Base-by-base conservation (phyloP, 2,797 vertebrate species). In the Rhinella marina region DNA sequence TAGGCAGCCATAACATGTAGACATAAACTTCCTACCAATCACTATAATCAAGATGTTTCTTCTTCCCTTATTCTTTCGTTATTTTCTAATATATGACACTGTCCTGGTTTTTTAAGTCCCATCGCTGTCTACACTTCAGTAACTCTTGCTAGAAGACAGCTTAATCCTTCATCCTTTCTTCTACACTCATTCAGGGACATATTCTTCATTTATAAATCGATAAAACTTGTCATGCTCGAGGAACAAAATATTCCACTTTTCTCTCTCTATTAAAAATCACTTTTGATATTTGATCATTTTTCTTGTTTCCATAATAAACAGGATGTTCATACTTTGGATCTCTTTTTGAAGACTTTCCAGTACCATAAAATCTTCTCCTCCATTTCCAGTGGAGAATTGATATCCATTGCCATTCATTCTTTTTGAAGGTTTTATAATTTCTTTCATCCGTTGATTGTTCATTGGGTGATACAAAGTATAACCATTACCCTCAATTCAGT, bases 121-220 rank as follows among this genome's bases (percentile, higher is more conserved):
- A 19, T 52, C 59, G 75, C 73, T 77, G 84, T 77, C 73, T 77
- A 61, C 84, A 85, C 84, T 59, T 77, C 57, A 85, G 48, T 77
- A 85, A 54, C 75, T 64, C 9, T 59, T 62, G 32, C 70, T 64
- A 25, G 57, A 27, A 78, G 84, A 78, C 57, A 41, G 73, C 75
- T 85, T 54, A 77, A 85, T 85, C 84, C 48, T 85, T 85, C 84
- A 85, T 62, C 6, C n/a, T 64, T 50, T 76, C 19, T 76, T 64
- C 84, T 50, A 29, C 9, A 52, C 27, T 9, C 68, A 75, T 84
- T 57, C 82, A 84, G 68, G 68, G 82, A 84, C 68, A 84, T 73
- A 56, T 84, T 83, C 66, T 83, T 66, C 25, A 56, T 83, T 59
- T 73, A 73, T 17, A 59, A 73, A 75, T 84, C 82, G 32, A 84